Evolutionary conservation across 2,113 vertebrate species (phyloP).

Genomic region (Lepus americanus): DNA sequence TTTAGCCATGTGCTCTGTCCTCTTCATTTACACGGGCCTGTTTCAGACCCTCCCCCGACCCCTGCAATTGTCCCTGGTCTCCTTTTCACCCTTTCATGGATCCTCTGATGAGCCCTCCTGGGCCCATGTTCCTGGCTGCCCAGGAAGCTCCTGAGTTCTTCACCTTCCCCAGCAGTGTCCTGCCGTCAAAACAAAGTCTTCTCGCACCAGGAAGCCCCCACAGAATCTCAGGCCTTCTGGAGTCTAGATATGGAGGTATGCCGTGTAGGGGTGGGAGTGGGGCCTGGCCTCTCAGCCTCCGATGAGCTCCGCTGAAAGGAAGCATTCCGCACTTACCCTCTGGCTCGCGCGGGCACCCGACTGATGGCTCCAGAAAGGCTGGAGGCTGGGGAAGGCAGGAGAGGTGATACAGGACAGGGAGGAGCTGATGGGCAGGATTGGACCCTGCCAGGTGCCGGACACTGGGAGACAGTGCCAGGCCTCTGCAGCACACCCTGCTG

Average conservation of each 20-base stretch:
- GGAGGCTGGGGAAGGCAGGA: background rate
- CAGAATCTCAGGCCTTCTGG: accelerated
- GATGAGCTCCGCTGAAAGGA: slow-evolving; percentile 76
- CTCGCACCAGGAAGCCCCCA: slow-evolving; percentile 76
- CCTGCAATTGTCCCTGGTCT: no score
- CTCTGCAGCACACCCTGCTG: background rate
- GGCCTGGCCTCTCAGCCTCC: slow-evolving; percentile 71
- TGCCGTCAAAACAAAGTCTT: slow-evolving; percentile 80
- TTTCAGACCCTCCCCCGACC: no score
- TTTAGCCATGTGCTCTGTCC: background rate
- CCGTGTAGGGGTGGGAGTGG: slow-evolving; percentile 81
- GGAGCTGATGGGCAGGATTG: background rate
- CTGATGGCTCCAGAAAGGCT: background rate
- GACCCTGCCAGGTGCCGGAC: background rate
- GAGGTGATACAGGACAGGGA: background rate
- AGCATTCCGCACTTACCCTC: background rate
- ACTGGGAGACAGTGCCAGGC: background rate
- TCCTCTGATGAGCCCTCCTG: background rate
- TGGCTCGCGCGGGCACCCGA: background rate
- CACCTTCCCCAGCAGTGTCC: slow-evolving; percentile 76
- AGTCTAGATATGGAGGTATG: background rate
- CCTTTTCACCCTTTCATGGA: accelerated
- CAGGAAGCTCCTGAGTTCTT: background rate
- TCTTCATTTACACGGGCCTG: background rate
- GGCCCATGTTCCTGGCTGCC: accelerated